Evolutionary conservation across 2,797 vertebrate species (phyloP), one percentile per base, ranked within the genome.

Genomic region (Fringilla coelebs): DNA sequence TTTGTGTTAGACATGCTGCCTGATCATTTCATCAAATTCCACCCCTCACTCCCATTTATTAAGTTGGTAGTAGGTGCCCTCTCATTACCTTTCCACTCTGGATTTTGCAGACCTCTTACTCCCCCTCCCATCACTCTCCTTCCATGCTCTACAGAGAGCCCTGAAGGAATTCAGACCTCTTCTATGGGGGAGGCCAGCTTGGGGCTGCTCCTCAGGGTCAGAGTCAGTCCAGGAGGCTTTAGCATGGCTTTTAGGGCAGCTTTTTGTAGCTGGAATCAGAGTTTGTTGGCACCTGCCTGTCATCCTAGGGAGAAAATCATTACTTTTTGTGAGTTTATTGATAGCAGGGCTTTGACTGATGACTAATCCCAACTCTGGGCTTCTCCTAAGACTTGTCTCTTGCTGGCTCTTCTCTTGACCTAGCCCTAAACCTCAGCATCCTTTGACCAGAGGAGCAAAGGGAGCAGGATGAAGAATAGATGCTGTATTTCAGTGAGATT

Each of bases 1-100:
- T 96, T 95, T 94, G 81, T 89, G 91, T 88, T 81, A 94, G 89
- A 86, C 55, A 16, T 55, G 70, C 83, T 90, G 91, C 67, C 77
- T 79, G 93, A 86, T 86, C 62, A 24, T 90, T 94, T 84, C 48
- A 94, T 93, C 93, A 57, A 6, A 81, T 93, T 93, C 83, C 26
- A 67, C 45, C 55, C 41, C 51, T 90, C 61, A 34, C 32, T 17
- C 38, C 46, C 80, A 58, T 86, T 93, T 93, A 76, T 88, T 84
- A 88, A 78, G 80, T 34, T 67, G 80, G 55, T 73, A 34, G 49
- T 66, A 80, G 58, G 6, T 94, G 54, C 62, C 83, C 73, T 91
- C 88, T 70, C 48, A 3, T 67, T 89, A 84, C 73, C 70, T 94
- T 70, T 75, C 83, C 13, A 5, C 48, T 88, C n/a, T 49, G 76